Evolutionary conservation across 2,888 invertebrate species (phyloP).

Genomic region (Pecten maximus): DNA sequence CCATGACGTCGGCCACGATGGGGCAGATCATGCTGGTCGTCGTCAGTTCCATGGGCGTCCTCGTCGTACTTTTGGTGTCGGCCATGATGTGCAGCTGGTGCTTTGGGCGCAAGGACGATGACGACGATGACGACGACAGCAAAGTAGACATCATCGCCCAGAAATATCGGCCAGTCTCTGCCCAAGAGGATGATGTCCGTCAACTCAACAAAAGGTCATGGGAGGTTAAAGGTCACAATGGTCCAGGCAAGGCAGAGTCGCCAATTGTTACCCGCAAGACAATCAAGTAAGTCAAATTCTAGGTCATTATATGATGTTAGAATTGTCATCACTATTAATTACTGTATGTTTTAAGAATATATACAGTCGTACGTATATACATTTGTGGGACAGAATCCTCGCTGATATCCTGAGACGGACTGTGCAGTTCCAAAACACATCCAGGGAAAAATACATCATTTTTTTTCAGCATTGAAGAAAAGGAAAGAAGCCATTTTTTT

Average conservation of each 20-base stretch:
- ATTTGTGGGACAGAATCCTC: too few species aligned
- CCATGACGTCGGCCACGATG: background rate
- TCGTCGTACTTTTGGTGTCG: slow-evolving; percentile 42
- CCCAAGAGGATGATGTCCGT: slow-evolving; percentile 42
- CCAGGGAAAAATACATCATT: too few species aligned
- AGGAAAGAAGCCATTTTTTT: too few species aligned
- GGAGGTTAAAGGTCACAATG: slow-evolving; percentile 45
- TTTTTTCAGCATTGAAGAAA: too few species aligned
- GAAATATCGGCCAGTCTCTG: slow-evolving; percentile 40
- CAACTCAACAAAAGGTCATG: slow-evolving; percentile 50
- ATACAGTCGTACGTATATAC: too few species aligned
- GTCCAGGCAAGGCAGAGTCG: background rate
- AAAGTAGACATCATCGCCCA: slow-evolving; percentile 31
- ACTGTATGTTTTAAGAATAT: too few species aligned
- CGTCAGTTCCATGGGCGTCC: slow-evolving; percentile 36
- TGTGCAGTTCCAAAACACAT: too few species aligned
- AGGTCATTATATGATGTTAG: background rate
- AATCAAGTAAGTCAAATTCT: background rate
- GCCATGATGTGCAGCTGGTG: slow-evolving; percentile 49
- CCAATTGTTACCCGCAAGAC: slow-evolving; percentile 15
- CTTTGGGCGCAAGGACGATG: slow-evolving; percentile 43
- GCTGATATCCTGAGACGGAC: too few species aligned
- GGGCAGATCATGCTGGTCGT: slow-evolving; percentile 41
- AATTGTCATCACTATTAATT: too few species aligned
- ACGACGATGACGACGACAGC: slow-evolving; percentile 42